phyloP scores from a whole-genome alignment of 2,888 invertebrate genomes.

The Ceramica pisi region DNA sequence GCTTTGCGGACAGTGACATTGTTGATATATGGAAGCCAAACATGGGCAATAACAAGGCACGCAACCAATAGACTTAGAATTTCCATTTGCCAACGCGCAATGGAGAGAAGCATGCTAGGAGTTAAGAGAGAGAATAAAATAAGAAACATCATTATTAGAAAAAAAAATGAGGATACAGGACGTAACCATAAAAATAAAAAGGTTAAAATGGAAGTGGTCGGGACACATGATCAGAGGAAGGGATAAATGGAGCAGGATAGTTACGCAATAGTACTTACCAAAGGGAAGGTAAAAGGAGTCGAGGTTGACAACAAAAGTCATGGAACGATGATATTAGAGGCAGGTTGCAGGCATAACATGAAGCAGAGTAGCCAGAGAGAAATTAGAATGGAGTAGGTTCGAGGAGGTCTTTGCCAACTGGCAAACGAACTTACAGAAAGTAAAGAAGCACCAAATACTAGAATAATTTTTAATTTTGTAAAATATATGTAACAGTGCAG shows the following conservation, averaged over 20 bases:
- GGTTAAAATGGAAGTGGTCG: background rate
- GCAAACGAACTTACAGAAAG: background rate
- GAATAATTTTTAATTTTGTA: background rate
- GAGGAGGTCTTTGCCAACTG: too few relatives aligned
- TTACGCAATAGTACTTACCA: background rate
- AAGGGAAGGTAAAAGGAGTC: background rate
- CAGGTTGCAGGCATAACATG: too few relatives aligned
- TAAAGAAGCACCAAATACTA: background rate
- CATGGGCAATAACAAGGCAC: background rate
- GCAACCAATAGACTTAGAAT: too few relatives aligned
- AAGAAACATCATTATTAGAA: too few relatives aligned
- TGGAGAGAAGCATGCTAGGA: too few relatives aligned
- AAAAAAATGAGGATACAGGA: too few relatives aligned
- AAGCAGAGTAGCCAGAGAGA: background rate
- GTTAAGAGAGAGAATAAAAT: too few relatives aligned
- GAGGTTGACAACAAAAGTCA: background rate
- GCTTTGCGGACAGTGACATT: too few relatives aligned
- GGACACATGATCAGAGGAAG: background rate
- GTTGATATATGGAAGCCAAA: background rate
- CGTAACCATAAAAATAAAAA: background rate
- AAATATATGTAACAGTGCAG: too few relatives aligned
- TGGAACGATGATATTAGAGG: background rate
- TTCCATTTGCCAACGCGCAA: too few relatives aligned
- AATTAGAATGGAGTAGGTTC: background rate
- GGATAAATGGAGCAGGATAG: background rate